Evolutionary conservation across 2,888 invertebrate genomes (phyloP).

Genomic region (Ochropacha duplaris): DNA sequence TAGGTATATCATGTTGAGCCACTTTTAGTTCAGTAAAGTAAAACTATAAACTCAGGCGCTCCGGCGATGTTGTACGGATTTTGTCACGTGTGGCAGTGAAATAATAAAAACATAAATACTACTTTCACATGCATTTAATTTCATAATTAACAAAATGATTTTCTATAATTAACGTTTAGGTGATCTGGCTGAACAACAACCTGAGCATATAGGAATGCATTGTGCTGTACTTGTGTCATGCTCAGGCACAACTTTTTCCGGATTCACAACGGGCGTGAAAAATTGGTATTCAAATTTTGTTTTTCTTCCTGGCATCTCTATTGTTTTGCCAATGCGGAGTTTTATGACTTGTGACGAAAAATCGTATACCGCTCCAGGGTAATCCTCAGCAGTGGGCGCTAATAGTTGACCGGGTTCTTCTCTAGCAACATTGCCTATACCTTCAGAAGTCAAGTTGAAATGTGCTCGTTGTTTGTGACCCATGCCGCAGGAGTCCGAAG

Average conservation of each 20-base stretch:
- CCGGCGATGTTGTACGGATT: neutral
- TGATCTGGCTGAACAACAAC: constrained; percentile 40
- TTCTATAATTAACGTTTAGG: constrained; percentile 21
- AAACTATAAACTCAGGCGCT: too few relatives aligned
- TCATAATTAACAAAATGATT: constrained; percentile 13
- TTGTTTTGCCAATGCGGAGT: constrained; percentile 61
- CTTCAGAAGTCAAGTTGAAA: constrained; percentile 70
- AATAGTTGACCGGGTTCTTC: constrained; percentile 66
- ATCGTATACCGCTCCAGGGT: constrained; percentile 67
- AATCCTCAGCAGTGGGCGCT: constrained; percentile 51
- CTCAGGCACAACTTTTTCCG: constrained; percentile 54
- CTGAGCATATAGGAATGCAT: constrained; percentile 48
- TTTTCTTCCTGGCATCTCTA: constrained; percentile 70
- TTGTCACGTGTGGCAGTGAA: too few relatives aligned
- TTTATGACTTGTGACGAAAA: constrained; percentile 68
- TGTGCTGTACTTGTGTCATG: constrained; percentile 67
- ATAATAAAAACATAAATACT: too few relatives aligned
- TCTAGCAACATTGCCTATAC: constrained; percentile 66
- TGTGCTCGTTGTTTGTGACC: constrained; percentile 71
- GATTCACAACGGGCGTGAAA: constrained; percentile 56
- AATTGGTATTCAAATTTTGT: constrained; percentile 73
- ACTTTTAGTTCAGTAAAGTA: too few relatives aligned
- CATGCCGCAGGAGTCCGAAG: constrained; percentile 62
- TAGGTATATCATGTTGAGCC: too few relatives aligned
- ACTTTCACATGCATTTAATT: constrained; percentile 3